These are phyloP conservation scores for Larimichthys crocea DNA, from an alignment of 2,113 vertebrate genomes.

Conservation along the genomic window DNA sequence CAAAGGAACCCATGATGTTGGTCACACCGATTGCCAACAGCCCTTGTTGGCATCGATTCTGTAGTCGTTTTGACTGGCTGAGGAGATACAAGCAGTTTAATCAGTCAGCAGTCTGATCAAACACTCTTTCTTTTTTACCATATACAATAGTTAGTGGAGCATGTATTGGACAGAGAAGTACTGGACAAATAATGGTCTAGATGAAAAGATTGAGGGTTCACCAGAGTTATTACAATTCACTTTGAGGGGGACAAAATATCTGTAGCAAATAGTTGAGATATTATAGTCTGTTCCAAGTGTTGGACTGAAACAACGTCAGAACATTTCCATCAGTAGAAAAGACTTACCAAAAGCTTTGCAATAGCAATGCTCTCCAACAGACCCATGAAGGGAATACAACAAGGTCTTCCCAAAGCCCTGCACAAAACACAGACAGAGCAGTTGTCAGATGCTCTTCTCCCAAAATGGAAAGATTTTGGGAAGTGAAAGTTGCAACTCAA, in stretches of 20 bases:
- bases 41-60: slow-evolving; percentile 93
- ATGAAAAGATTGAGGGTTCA: not conserved
- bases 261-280: not conserved
- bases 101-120: not conserved
- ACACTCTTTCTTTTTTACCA: not conserved
- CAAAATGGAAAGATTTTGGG: not conserved
- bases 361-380: slow-evolving; percentile 94
- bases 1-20: slow-evolving; percentile 93
- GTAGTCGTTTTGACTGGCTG: slow-evolving; percentile 93
- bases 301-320: not conserved
- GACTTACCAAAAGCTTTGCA: slow-evolving; percentile 93
- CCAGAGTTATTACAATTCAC: not conserved
- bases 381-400: slow-evolving; percentile 94
- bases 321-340: too few relatives aligned
- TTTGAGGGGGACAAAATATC: not conserved
- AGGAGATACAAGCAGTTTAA: slow-evolving; percentile 48
- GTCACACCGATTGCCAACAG: slow-evolving; percentile 94
- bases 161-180: not conserved
- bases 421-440: slow-evolving; percentile 13
- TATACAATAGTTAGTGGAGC: not conserved
- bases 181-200: not conserved
- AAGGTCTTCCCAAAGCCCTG: slow-evolving; percentile 92
- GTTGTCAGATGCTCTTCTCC: not conserved
- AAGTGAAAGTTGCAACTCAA: slow-evolving; percentile 31
- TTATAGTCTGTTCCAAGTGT: not conserved